Conservation (phyloP, 2,797 vertebrate species). For the Epinephelus malabaricus region DNA sequence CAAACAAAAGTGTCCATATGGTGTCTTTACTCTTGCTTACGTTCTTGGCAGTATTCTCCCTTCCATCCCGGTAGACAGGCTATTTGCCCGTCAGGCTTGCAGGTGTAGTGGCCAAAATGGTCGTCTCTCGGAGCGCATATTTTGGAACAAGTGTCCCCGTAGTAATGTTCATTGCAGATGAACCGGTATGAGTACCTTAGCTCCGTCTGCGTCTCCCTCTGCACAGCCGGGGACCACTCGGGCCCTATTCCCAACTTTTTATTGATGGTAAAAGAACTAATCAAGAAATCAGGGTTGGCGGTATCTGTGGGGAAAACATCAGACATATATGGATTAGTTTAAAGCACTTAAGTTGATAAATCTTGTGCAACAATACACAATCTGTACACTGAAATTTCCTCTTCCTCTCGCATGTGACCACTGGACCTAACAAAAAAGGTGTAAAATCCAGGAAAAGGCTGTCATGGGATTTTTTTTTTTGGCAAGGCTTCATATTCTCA, state of each 20-base stretch:
- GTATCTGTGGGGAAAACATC: slow-evolving; percentile 72
- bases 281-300: slow-evolving; percentile 89
- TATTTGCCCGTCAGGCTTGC: slow-evolving; percentile 92
- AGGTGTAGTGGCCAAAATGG: slow-evolving; percentile 97
- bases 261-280: slow-evolving; percentile 93
- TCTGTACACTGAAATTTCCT: slow-evolving; percentile 84
- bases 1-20: slow-evolving; percentile 68
- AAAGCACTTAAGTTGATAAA: not conserved
- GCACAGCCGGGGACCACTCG: slow-evolving; percentile 90
- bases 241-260: slow-evolving; percentile 91
- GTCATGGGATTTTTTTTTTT: slow-evolving; percentile 87
- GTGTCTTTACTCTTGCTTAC: slow-evolving; percentile 90
- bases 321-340: not conserved
- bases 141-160: slow-evolving; percentile 96
- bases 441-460: slow-evolving; percentile 98
- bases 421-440: slow-evolving; percentile 94
- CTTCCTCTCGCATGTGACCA: slow-evolving; percentile 91
- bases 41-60: slow-evolving; percentile 95
- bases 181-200: slow-evolving; percentile 97
- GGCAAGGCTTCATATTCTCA: slow-evolving; percentile 94
- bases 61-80: slow-evolving; percentile 96
- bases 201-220: slow-evolving; percentile 86
- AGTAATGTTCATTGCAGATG: slow-evolving; percentile 98
- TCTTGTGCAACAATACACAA: slow-evolving; percentile 69
- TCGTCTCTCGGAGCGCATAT: slow-evolving; percentile 95